A percentile compares a stretch with the other conserved stretches of the same genome.
Conservation (phyloP, 2,888 invertebrate species). For the Temnothorax unifasciatus region DNA sequence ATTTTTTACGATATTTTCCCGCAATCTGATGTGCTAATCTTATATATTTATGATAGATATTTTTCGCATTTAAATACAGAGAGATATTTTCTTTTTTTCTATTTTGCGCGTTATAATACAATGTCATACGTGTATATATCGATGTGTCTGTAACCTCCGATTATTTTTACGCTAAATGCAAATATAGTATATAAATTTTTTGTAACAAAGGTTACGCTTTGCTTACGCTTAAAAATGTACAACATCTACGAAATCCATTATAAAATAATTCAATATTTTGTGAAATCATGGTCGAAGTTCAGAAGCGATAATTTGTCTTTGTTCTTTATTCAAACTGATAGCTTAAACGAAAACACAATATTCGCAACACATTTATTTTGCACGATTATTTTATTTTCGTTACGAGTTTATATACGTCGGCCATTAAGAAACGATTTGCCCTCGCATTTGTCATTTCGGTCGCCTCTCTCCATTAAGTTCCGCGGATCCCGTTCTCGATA, state of each 20-base stretch:
- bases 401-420: not conserved
- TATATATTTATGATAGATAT: not conserved
- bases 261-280: conserved; percentile 45
- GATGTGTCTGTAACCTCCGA: too few relatives aligned
- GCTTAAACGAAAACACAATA: too few relatives aligned
- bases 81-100: not conserved
- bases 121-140: too few relatives aligned
- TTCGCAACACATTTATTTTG: not conserved
- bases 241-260: not conserved
- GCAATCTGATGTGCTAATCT: not conserved
- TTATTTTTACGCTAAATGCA: too few relatives aligned
- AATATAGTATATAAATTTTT: too few relatives aligned
- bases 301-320: conserved; percentile 67
- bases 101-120: not conserved
- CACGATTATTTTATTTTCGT: not conserved
- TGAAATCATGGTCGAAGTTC: conserved; percentile 68
- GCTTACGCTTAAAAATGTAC: too few relatives aligned
- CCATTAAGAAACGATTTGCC: conserved; percentile 24
- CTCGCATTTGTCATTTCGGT: conserved; percentile 5
- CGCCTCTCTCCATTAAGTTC: conserved; percentile 1
- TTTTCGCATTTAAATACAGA: not conserved
- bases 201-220: too few relatives aligned
- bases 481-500: conserved; percentile 14
- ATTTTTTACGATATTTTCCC: not conserved
- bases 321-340: conserved; percentile 54